Evolutionary conservation across 2,113 vertebrate genomes (phyloP).

Genomic region (Cavia aperea): DNA sequence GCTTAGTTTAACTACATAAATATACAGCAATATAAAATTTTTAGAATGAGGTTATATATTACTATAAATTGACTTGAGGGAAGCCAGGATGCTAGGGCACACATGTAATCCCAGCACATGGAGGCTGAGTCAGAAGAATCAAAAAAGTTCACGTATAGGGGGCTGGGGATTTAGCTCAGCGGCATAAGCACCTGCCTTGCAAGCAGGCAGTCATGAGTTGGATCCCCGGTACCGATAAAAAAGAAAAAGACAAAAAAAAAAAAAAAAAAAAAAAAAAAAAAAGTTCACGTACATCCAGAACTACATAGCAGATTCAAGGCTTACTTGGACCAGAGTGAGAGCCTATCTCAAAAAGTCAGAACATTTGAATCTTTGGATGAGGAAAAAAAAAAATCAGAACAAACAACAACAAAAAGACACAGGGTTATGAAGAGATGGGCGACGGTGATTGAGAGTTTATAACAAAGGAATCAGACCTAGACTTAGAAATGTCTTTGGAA

Average conservation of each 20-base stretch:
- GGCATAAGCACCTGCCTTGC: too few relatives aligned
- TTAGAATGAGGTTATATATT: slow-evolving; percentile 8
- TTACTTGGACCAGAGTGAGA: background rate
- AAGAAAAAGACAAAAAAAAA: too few relatives aligned
- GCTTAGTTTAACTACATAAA: slow-evolving; percentile 42
- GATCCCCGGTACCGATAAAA: too few relatives aligned
- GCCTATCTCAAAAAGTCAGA: background rate
- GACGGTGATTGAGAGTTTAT: background rate
- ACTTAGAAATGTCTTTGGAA: background rate
- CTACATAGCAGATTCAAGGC: background rate
- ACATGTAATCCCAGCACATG: background rate
- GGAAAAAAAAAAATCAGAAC: too few relatives aligned
- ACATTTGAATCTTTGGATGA: background rate
- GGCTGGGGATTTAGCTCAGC: too few relatives aligned
- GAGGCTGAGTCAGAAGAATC: background rate
- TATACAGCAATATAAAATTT: background rate
- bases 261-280: too few relatives aligned
- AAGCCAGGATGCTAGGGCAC: background rate
- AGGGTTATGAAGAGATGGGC: background rate
- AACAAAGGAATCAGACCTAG: slow-evolving; percentile 3
- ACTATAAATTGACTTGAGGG: background rate
- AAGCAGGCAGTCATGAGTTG: too few relatives aligned
- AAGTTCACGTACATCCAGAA: background rate
- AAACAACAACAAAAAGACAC: background rate
- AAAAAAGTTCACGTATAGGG: too few relatives aligned